Conservation (phyloP, 1,140 invertebrate species). For the Neotoxoptera formosana region DNA sequence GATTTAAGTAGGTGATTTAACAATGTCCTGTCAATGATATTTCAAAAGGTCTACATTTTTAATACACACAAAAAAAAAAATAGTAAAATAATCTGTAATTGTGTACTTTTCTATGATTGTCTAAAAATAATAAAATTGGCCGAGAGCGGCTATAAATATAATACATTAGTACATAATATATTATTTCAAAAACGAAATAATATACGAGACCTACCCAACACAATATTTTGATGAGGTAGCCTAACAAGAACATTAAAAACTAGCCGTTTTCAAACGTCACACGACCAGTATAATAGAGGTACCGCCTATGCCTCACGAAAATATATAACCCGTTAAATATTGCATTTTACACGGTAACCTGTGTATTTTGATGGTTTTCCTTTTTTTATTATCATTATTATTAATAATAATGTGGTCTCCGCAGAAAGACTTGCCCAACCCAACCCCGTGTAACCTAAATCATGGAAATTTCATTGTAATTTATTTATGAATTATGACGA, state of each 20-base stretch:
- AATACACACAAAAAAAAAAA: neutral
- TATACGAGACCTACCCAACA: constrained; percentile 28
- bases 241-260: constrained; percentile 19
- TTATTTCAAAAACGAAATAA: neutral
- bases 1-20: neutral
- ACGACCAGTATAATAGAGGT: neutral
- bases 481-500: constrained; percentile 7
- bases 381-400: neutral
- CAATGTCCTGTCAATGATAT: neutral
- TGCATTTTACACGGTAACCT: neutral
- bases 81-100: neutral
- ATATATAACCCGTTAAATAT: constrained; percentile 49
- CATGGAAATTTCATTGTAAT: constrained; percentile 24
- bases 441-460: neutral
- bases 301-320: neutral
- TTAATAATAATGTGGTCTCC: neutral
- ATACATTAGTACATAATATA: neutral
- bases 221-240: constrained; percentile 28
- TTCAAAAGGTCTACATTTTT: neutral
- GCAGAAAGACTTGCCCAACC: neutral
- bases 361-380: neutral
- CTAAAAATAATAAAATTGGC: neutral
- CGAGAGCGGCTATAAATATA: neutral
- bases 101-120: neutral
- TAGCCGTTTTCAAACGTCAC: neutral